Percentiles rank a stretch among this genome's conserved stretches.
These are phyloP conservation scores for Monoplex corrugatus DNA, from an alignment of 2,888 invertebrate species.

Conservation along the genomic window DNA sequence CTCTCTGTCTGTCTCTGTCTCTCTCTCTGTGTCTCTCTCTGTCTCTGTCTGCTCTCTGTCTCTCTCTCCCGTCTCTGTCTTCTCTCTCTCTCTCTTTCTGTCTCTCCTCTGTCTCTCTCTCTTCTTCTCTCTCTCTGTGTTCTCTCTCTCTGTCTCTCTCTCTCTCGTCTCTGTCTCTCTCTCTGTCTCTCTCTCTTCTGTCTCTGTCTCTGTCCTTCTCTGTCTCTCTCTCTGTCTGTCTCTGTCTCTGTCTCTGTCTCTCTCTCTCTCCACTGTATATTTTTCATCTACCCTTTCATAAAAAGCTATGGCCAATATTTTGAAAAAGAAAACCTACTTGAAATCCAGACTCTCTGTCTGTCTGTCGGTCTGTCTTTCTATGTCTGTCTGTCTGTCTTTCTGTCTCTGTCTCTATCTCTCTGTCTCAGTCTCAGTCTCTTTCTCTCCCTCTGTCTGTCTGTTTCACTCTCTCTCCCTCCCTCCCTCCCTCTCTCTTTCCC, in stretches of 20 bases:
- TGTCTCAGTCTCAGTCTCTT: neutral
- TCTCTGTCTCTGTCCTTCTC: slow-evolving; percentile 4
- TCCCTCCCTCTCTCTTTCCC: neutral
- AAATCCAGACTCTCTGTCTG: neutral
- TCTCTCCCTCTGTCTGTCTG: neutral
- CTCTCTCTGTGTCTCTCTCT: neutral
- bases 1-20: neutral
- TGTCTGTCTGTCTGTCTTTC: neutral
- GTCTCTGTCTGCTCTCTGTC: too few relatives aligned
- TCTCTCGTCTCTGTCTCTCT: neutral
- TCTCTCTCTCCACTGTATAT: neutral
- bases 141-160: neutral
- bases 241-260: neutral
- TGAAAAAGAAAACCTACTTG: too few relatives aligned
- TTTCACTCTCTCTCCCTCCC: neutral
- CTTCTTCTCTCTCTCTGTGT: neutral
- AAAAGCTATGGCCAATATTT: too few relatives aligned
- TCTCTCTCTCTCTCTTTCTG: slow-evolving; percentile 2
- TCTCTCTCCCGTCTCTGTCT: too few relatives aligned
- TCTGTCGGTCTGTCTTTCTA: neutral
- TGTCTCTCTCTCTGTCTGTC: neutral
- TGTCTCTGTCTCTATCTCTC: neutral
- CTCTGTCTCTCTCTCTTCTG: neutral
- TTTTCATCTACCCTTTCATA: too few relatives aligned
- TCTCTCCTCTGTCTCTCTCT: neutral